These are phyloP conservation scores for Sander vitreus DNA, from an alignment of 2,113 vertebrate species.

Conservation along the genomic window DNA sequence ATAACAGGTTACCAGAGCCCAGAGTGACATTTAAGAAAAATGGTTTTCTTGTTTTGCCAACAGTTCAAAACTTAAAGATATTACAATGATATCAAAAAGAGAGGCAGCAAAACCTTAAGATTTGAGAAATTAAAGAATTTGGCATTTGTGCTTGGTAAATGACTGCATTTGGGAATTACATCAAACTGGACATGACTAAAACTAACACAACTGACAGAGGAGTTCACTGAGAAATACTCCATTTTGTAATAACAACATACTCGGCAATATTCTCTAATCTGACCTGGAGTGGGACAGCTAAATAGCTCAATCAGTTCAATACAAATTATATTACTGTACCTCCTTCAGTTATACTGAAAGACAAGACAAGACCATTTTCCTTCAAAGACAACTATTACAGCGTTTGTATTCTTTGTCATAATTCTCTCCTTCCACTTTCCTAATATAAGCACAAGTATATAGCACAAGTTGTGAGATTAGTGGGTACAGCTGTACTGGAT, in stretches of 20 bases:
- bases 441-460: background rate
- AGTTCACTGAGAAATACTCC: slow-evolving; percentile 4
- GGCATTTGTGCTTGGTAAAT: background rate
- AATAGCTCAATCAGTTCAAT: slow-evolving; percentile 21
- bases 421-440: slow-evolving; percentile 24
- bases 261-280: slow-evolving; percentile 8
- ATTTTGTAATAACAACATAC: background rate
- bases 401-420: background rate
- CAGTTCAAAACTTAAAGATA: background rate
- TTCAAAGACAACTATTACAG: too few relatives aligned
- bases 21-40: background rate
- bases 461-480: slow-evolving; percentile 40
- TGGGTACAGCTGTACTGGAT: slow-evolving; percentile 49
- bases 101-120: background rate
- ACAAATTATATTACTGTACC: slow-evolving; percentile 10
- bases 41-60: background rate
- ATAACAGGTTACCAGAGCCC: background rate
- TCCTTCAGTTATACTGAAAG: background rate
- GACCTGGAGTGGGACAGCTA: background rate
- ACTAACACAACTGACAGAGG: background rate
- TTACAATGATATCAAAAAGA: background rate
- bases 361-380: slow-evolving; percentile 3
- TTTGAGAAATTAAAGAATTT: background rate
- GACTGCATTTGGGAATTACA: background rate
- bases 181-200: background rate